phyloP scores from a whole-genome alignment of 2,888 invertebrate species.

The Pollenia angustigena region DNA sequence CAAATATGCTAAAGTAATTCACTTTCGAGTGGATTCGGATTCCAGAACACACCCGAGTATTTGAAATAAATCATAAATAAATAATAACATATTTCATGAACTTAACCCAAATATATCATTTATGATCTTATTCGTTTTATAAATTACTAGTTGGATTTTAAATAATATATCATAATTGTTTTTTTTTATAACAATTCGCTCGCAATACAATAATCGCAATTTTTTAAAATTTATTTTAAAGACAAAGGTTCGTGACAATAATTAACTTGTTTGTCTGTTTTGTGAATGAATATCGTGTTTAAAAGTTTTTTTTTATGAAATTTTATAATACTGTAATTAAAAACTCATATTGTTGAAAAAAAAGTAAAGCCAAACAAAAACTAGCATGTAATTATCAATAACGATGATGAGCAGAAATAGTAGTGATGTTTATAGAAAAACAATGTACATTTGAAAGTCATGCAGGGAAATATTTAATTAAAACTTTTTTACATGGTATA shows the following conservation, averaged over 20 bases:
- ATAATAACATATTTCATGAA: not conserved
- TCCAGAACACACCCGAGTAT: no score
- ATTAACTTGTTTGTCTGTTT: constrained; percentile 42
- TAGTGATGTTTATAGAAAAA: not conserved
- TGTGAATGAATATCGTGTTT: constrained; percentile 35
- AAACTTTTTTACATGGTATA: no score
- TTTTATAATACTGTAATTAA: constrained; percentile 49
- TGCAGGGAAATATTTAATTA: not conserved
- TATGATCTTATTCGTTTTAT: constrained; percentile 19
- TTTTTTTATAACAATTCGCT: not conserved
- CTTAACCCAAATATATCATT: constrained; percentile 4
- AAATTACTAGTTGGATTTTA: not conserved
- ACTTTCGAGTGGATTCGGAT: no score
- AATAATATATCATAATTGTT: not conserved
- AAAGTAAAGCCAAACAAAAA: not conserved
- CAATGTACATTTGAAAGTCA: not conserved
- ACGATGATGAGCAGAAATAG: constrained; percentile 13
- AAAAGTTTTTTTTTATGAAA: constrained; percentile 18
- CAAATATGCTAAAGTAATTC: no score
- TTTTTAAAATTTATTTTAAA: not conserved
- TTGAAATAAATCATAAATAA: no score
- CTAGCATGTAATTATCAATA: constrained; percentile 18
- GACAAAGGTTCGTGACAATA: constrained; percentile 41
- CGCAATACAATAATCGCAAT: not conserved
- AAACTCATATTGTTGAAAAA: constrained; percentile 45